Conservation (phyloP, 2,797 vertebrate genomes). For the Denticeps clupeoides region DNA sequence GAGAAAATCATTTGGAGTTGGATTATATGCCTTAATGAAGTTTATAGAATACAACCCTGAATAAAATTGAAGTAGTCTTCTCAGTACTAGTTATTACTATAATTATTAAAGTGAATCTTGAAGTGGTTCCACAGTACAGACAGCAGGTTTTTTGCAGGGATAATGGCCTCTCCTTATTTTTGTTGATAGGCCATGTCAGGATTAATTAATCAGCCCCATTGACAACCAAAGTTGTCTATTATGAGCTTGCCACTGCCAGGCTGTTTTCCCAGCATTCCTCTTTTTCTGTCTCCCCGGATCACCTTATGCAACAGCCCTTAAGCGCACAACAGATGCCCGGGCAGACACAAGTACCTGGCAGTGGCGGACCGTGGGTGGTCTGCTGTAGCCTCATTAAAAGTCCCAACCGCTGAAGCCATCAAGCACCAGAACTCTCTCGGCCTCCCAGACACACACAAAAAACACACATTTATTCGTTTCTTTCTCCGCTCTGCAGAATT, state of each 20-base stretch:
- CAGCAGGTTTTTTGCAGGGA: too few relatives aligned
- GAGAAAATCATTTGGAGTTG: too few relatives aligned
- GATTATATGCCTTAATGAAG: too few relatives aligned
- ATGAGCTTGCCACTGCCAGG: background rate
- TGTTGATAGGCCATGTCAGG: too few relatives aligned
- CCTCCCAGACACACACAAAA: conserved; percentile 1
- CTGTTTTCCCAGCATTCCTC: conserved; percentile 2
- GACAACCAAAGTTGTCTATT: conserved; percentile 2
- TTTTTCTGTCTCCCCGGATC: conserved; percentile 13
- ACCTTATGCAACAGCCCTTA: conserved; percentile 22
- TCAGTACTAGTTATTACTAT: too few relatives aligned
- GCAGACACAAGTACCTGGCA: background rate
- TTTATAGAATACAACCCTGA: too few relatives aligned
- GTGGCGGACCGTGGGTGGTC: background rate
- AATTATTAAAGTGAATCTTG: too few relatives aligned
- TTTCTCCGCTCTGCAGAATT: conserved; percentile 67
- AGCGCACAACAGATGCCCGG: conserved; percentile 11
- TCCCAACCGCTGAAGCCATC: background rate
- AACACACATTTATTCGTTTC: background rate
- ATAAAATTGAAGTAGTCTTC: too few relatives aligned
- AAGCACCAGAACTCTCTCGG: too few relatives aligned
- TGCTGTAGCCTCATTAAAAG: background rate
- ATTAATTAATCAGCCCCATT: background rate
- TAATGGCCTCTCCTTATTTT: too few relatives aligned
- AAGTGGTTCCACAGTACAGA: too few relatives aligned